phyloP scores from a whole-genome alignment of 2,113 vertebrate species.

The Amazona vittata region DNA sequence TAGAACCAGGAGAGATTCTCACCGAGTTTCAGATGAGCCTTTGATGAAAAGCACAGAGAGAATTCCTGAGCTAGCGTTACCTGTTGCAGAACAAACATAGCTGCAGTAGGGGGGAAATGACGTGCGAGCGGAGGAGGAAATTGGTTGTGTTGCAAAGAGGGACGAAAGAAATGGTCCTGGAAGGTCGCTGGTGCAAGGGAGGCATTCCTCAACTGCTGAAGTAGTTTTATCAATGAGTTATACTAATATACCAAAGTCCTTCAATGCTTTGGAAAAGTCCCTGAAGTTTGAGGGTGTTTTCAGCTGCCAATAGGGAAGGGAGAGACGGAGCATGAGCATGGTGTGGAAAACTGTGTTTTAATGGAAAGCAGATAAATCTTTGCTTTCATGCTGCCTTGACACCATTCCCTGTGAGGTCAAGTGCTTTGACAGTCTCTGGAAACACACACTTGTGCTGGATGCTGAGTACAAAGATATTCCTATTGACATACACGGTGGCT shows the following conservation, averaged over 20 bases:
- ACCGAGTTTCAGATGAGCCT: neutral
- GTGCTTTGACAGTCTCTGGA: neutral
- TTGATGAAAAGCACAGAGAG: neutral
- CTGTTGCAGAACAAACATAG: neutral
- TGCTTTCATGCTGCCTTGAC: neutral
- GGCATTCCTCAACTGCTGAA: neutral
- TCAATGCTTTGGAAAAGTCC: neutral
- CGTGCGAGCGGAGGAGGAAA: neutral
- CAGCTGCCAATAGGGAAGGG: neutral
- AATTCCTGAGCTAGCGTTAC: neutral
- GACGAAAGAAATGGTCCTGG: neutral
- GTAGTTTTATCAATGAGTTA: neutral
- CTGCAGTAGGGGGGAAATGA: fast-evolving
- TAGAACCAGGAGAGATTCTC: neutral
- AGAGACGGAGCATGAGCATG: fast-evolving
- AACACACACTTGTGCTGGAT: neutral
- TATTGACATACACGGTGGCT: neutral
- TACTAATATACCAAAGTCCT: neutral
- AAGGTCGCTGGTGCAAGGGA: neutral
- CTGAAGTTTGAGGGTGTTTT: neutral
- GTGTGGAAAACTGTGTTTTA: neutral
- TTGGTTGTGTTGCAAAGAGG: neutral
- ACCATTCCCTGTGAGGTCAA: neutral
- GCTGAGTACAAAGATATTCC: neutral
- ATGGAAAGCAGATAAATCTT: neutral